Conservation (phyloP, 2,888 invertebrate species). For the Microplitis manilae region DNA sequence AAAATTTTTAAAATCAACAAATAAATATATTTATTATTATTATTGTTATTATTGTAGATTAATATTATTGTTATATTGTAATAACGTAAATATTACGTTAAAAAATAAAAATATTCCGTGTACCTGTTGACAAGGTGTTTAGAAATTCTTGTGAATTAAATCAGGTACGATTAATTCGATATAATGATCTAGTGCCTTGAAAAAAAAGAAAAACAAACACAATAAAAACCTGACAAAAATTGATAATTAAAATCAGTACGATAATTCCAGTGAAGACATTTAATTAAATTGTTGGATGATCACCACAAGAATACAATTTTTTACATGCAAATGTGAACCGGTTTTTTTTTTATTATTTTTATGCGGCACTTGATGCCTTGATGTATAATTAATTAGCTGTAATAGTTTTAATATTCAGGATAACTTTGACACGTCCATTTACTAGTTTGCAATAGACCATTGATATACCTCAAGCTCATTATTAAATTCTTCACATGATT, state of each 20-base stretch:
- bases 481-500: constrained; percentile 47
- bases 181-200: constrained; percentile 9
- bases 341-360: constrained; percentile 21
- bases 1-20: neutral
- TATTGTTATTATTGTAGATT: neutral
- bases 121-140: neutral
- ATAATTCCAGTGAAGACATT: neutral
- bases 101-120: neutral
- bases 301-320: neutral
- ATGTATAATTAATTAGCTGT: neutral
- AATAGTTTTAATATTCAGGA: constrained; percentile 29
- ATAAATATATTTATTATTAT: neutral
- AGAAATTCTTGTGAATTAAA: neutral
- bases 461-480: constrained; percentile 54
- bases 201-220: neutral
- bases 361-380: constrained; percentile 1
- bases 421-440: constrained; percentile 33
- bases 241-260: neutral
- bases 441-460: constrained; percentile 46
- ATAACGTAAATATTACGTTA: constrained; percentile 14
- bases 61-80: constrained; percentile 8
- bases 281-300: neutral
- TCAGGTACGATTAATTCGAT: neutral
- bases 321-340: neutral
- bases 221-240: constrained; percentile 10